Evolutionary conservation across 1,140 invertebrate genomes (phyloP), one percentile per base, ranked within the genome.

Genomic region (Belonocnema kinseyi): DNA sequence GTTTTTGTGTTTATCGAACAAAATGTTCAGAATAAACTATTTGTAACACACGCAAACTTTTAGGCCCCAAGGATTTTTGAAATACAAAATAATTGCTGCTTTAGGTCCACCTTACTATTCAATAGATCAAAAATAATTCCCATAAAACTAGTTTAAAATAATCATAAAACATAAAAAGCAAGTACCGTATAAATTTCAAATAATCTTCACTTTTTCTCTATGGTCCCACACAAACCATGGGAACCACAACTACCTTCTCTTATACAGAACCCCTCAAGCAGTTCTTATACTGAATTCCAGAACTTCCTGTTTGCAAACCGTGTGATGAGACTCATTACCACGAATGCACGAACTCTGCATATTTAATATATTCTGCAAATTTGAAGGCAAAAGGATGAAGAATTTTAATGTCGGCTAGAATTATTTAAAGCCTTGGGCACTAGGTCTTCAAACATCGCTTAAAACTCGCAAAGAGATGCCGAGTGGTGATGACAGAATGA

Each of bases 271-370:
- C 14, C 21, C 17, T 51, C 13, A 52, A 61, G n/a, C 13, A 14
- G 51, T n/a, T 73, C 17, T 74, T 73, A 21, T 78, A 74, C 72
- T 33, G 58, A 61, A 66, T 40, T 66, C 10, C 40, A 66, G 40
- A 66, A 66, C 61, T 66, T 66, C 61, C 61, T 33, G 33, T 66
- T 66, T 66, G 61, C 46, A 66, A 66, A 66, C 13, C 61, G 61
- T 66, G 61, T 66, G 61, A 66, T 66, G 61, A 26, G 40, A 73
- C 53, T 78, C 54, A 54, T 75, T 73, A 3, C 71, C 40, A 50
- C 75, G 6, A 52, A 46, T 70, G 70, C 40, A 78, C 75, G 40
- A 54, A 40, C 73, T 8, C 13, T 17, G 50, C 14, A 53, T 40
- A 50, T 51, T 40, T 50, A 61, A 52, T 17, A 26, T 16, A 40